Evolutionary conservation across 2,888 invertebrate species (phyloP).

Genomic region (Drosophila rubida): DNA sequence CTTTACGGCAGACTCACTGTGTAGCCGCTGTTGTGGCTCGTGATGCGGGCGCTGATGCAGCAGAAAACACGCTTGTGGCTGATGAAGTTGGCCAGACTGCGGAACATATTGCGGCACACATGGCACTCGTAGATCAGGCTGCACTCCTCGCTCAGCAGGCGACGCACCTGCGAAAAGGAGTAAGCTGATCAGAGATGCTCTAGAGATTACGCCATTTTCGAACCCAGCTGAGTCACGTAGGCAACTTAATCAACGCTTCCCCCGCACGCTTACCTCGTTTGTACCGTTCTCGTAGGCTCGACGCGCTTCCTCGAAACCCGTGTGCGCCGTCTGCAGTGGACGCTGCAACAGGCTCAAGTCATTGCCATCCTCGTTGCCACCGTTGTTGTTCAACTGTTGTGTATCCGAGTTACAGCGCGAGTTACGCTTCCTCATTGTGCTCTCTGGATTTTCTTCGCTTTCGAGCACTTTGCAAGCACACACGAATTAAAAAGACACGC

Average conservation of each 20-base stretch:
- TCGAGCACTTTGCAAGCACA: conserved; percentile 2
- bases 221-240: conserved; percentile 63
- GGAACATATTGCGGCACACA: conserved; percentile 93
- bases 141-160: conserved; percentile 92
- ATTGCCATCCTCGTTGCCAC: conserved; percentile 83
- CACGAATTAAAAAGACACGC: not conserved
- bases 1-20: conserved; percentile 75
- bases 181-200: not conserved
- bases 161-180: conserved; percentile 87
- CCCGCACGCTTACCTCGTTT: conserved; percentile 87
- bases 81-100: conserved; percentile 94
- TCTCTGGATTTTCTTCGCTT: not conserved
- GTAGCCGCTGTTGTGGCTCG: conserved; percentile 56
- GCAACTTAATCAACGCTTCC: conserved; percentile 28
- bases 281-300: conserved; percentile 91
- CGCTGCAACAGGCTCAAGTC: conserved; percentile 87
- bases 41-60: conserved; percentile 79
- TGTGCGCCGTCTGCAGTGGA: conserved; percentile 89
- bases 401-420: conserved; percentile 70
- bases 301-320: conserved; percentile 89
- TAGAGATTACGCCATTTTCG: conserved; percentile 59
- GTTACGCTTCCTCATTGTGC: conserved; percentile 65
- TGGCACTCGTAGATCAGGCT: conserved; percentile 95
- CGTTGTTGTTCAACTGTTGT: conserved; percentile 85
- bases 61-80: conserved; percentile 95